phyloP scores from a whole-genome alignment of 2,113 vertebrate species.

The Actenoides hombroni region DNA sequence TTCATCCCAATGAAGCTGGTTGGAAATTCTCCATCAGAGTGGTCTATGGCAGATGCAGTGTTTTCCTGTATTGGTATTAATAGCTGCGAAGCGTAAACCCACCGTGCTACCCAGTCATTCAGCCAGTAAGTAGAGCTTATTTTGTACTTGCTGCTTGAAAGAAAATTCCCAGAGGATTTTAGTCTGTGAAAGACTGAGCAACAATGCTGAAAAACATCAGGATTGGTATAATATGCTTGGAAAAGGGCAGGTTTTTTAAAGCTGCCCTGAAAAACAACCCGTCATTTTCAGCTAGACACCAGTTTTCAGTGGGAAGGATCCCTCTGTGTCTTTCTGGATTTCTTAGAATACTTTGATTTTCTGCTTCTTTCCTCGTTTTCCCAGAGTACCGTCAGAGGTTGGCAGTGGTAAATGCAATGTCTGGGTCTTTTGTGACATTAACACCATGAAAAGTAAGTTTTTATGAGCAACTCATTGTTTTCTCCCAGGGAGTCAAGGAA shows the following conservation, averaged over 20 bases:
- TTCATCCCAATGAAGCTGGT: not conserved
- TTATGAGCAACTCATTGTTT: not conserved
- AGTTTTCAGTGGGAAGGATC: not conserved
- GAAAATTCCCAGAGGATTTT: not conserved
- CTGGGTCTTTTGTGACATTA: not conserved
- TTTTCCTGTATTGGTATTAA: not conserved
- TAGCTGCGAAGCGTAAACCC: not conserved
- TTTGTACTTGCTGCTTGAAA: constrained; percentile 14
- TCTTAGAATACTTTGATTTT: constrained; percentile 1
- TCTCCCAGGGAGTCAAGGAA: not conserved
- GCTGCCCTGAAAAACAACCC: not conserved
- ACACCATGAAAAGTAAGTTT: not conserved
- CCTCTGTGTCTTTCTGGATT: not conserved
- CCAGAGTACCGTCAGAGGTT: not conserved
- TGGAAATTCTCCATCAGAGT: not conserved
- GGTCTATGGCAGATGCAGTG: not conserved
- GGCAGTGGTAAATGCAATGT: constrained; percentile 4
- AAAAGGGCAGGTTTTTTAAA: not conserved
- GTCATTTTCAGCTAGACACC: not conserved
- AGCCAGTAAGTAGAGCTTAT: not conserved
- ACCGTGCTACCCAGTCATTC: not conserved
- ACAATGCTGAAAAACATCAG: not conserved
- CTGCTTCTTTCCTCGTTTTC: not conserved
- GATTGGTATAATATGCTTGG: not conserved
- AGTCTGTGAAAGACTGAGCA: not conserved